A percentile compares a stretch with the other conserved stretches of the same genome.
Conservation (phyloP, 2,888 invertebrate genomes). For the Ernsta delagoae region DNA sequence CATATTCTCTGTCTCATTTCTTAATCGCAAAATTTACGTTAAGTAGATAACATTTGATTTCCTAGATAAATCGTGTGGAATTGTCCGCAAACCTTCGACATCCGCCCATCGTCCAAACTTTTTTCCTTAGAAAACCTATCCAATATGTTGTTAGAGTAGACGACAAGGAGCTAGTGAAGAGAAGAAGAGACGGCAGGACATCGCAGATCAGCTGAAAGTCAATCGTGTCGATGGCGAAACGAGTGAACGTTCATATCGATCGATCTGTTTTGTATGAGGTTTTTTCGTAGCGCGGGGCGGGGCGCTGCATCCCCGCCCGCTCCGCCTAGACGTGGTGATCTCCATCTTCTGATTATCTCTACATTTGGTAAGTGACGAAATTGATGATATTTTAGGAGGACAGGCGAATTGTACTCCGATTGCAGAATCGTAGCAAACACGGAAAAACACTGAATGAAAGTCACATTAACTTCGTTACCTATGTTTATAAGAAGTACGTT, state of each 20-base stretch:
- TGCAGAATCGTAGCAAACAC: not conserved
- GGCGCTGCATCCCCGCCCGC: constrained; percentile 55
- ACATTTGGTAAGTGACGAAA: constrained; percentile 37
- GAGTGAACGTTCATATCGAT: constrained; percentile 72
- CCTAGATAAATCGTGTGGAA: constrained; percentile 19
- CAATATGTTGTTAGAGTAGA: constrained; percentile 19
- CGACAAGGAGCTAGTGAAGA: not conserved
- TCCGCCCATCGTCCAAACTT: constrained; percentile 13
- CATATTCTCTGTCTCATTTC: not conserved
- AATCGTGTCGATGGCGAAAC: constrained; percentile 49
- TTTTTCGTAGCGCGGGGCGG: constrained; percentile 61
- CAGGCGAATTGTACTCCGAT: constrained; percentile 9
- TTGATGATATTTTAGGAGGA: constrained; percentile 32
- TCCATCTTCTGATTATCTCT: constrained; percentile 40
- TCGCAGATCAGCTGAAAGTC: constrained; percentile 52
- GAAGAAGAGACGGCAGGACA: constrained; percentile 38
- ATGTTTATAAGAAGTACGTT: not conserved
- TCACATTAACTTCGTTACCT: not conserved
- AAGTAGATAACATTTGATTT: constrained; percentile 2
- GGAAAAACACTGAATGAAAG: not conserved
- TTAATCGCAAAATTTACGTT: not conserved
- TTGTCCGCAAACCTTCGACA: constrained; percentile 18
- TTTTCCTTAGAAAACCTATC: constrained; percentile 15
- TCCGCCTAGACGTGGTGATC: constrained; percentile 44
- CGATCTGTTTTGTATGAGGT: constrained; percentile 78